These are phyloP conservation scores for Cygnus buccinator DNA, from an alignment of 2,113 vertebrate genomes.

Conservation along the genomic window DNA sequence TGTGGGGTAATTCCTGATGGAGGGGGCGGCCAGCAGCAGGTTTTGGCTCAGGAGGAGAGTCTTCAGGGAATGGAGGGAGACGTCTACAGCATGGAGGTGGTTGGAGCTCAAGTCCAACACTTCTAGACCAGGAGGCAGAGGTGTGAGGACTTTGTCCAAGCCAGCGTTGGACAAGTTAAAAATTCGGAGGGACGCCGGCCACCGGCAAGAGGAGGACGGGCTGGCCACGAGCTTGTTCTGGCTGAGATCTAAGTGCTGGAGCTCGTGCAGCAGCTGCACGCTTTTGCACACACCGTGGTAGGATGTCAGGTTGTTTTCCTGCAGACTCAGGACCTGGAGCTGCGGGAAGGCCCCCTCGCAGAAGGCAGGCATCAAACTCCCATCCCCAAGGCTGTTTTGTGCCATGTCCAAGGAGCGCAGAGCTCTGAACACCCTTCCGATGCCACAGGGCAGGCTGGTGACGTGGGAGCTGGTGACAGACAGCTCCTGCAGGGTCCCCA, in stretches of 20 bases:
- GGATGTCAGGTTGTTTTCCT: slow-evolving; percentile 47
- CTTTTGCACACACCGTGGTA: slow-evolving; percentile 30
- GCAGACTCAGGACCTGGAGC: slow-evolving; percentile 65
- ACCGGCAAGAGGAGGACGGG: slow-evolving; percentile 31
- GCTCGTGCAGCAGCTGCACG: not conserved
- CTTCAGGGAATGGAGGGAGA: slow-evolving; percentile 48
- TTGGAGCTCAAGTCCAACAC: slow-evolving; percentile 76
- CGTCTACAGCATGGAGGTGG: slow-evolving; percentile 6
- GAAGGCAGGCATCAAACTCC: not conserved
- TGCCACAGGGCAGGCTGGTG: slow-evolving; percentile 57
- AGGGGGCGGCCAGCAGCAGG: slow-evolving; percentile 39
- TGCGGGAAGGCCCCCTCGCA: slow-evolving; percentile 70
- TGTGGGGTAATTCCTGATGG: slow-evolving; percentile 17
- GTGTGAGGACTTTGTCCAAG: slow-evolving; percentile 36
- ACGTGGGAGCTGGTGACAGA: slow-evolving; percentile 21
- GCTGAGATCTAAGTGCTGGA: slow-evolving; percentile 72
- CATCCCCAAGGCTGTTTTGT: slow-evolving; percentile 62
- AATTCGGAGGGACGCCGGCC: slow-evolving; percentile 52
- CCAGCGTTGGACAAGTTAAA: slow-evolving; percentile 68
- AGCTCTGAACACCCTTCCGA: not conserved
- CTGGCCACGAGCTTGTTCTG: slow-evolving; percentile 58
- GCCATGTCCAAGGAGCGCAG: slow-evolving; percentile 72
- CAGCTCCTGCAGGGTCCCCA: slow-evolving; percentile 65
- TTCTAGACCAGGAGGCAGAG: slow-evolving; percentile 60
- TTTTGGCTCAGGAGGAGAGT: slow-evolving; percentile 69